Percentiles rank a stretch among this genome's conserved stretches.
Evolutionary conservation across 2,113 vertebrate genomes (phyloP).

Genomic region (Lepisosteus oculatus): DNA sequence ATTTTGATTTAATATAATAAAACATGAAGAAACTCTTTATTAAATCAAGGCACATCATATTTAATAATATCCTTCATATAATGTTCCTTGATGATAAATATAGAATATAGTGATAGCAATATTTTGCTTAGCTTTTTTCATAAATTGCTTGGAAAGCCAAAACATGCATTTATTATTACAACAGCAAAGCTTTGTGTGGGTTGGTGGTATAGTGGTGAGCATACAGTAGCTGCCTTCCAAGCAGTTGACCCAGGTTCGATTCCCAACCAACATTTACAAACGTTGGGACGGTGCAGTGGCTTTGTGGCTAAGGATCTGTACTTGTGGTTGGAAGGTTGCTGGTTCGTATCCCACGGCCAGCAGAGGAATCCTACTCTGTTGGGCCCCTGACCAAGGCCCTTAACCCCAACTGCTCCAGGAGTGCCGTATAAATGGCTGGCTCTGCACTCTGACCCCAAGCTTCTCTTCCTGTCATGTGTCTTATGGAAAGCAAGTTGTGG

Average conservation of each 20-base stretch:
- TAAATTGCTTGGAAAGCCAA: background rate
- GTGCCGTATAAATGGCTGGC: too few relatives aligned
- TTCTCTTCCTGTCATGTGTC: too few relatives aligned
- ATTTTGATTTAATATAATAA: slow-evolving; percentile 36
- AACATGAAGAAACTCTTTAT: slow-evolving; percentile 31
- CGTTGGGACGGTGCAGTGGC: too few relatives aligned
- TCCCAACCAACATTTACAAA: background rate
- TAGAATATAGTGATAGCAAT: background rate
- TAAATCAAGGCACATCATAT: slow-evolving; percentile 31
- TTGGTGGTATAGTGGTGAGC: too few relatives aligned
- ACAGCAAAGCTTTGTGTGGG: background rate
- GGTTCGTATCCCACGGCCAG: too few relatives aligned
- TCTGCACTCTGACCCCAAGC: too few relatives aligned
- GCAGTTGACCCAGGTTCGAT: background rate
- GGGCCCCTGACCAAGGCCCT: too few relatives aligned
- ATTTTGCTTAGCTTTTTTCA: slow-evolving; percentile 11
- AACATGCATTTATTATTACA: slow-evolving; percentile 20
- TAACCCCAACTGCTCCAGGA: too few relatives aligned
- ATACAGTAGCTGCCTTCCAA: background rate
- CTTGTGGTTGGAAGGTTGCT: too few relatives aligned
- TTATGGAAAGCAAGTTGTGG: too few relatives aligned
- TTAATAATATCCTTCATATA: slow-evolving; percentile 24
- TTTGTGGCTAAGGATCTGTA: too few relatives aligned
- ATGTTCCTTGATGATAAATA: slow-evolving; percentile 9
- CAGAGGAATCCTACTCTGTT: too few relatives aligned